Base-by-base conservation (phyloP, 2,113 vertebrate genomes). In the Arothron firmamentum region DNA sequence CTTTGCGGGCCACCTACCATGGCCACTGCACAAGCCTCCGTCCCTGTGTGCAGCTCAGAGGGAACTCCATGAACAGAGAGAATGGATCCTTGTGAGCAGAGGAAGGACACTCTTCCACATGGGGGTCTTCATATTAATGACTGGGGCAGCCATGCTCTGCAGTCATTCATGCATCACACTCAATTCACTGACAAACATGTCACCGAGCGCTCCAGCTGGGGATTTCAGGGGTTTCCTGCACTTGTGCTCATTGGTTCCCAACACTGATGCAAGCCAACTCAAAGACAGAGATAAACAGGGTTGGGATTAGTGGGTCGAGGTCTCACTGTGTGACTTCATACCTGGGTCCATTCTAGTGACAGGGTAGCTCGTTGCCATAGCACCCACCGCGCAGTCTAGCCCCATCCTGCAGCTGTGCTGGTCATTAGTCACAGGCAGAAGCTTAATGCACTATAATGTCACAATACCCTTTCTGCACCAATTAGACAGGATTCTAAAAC, bases 381-480 rank as follows among this genome's bases (percentile, higher is more conserved):
- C 69, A 74, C 61, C 86, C 78, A 67, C 62, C 74, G 52, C 18
- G 66, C 57, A 72, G 65, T 17, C 15, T 2, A 16, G n/a, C 45
- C 45, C 45, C 5, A 8, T n/a, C 74, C 72, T 70, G 50, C 60
- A 49, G 25, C 75, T 48, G 67, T 78, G 77, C 79, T 77, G 80
- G 82, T 78, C 83, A 87, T 87, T 88, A 88, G 82, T 86, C 87
- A 86, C 75, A 60, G 46, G 81, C 72, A 80, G 77, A 80, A 70
- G 63, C 82, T 38, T 34, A 62, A 68, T 63, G 38, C 72, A 57
- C 76, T 53, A 67, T n/a, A n/a, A 23, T 31, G 23, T 75, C 77
- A 50, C 67, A 73, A 71, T 50, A 65, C 52, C 72, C 78, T 53
- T 63, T 78, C 58, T 75, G 69, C 63, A 59, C 84, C 84, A 82